Evolutionary conservation across 2,888 invertebrate species (phyloP).

Genomic region (Diploptera punctata): DNA sequence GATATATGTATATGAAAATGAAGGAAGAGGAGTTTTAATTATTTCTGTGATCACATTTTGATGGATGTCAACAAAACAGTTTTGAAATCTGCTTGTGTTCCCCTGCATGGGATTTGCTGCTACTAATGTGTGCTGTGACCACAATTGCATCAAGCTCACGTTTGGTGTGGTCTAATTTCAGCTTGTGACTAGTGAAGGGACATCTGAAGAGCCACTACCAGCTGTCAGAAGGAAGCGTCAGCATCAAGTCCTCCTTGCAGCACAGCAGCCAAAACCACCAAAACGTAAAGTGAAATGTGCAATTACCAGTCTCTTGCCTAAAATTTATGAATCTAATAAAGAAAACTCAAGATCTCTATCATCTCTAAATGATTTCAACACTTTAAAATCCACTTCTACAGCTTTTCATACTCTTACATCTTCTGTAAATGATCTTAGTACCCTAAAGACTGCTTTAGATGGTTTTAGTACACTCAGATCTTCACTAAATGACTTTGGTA

Average conservation of each 20-base stretch:
- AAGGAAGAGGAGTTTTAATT: constrained; percentile 3
- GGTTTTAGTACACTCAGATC: neutral
- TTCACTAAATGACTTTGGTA: constrained; percentile 18
- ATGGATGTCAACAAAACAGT: constrained; percentile 6
- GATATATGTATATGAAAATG: neutral
- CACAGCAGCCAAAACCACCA: constrained; percentile 11
- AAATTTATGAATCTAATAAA: constrained; percentile 6
- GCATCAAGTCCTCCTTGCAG: neutral
- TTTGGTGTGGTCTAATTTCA: constrained; percentile 39
- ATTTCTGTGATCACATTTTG: neutral
- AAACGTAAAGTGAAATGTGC: constrained; percentile 20
- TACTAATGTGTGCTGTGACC: constrained; percentile 17
- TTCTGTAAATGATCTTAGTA: constrained; percentile 3
- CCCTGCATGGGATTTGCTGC: neutral
- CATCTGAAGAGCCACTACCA: constrained; percentile 25
- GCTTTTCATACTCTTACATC: neutral
- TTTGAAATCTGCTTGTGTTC: neutral
- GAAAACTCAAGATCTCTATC: constrained; percentile 3
- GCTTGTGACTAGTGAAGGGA: constrained; percentile 36
- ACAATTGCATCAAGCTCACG: constrained; percentile 17
- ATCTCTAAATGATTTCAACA: constrained; percentile 6
- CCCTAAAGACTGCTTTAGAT: neutral
- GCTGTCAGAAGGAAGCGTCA: constrained; percentile 35
- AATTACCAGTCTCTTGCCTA: neutral
- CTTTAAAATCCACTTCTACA: neutral